Base-by-base conservation (phyloP, 2,113 vertebrate species). In the Dipodomys stephensi region DNA sequence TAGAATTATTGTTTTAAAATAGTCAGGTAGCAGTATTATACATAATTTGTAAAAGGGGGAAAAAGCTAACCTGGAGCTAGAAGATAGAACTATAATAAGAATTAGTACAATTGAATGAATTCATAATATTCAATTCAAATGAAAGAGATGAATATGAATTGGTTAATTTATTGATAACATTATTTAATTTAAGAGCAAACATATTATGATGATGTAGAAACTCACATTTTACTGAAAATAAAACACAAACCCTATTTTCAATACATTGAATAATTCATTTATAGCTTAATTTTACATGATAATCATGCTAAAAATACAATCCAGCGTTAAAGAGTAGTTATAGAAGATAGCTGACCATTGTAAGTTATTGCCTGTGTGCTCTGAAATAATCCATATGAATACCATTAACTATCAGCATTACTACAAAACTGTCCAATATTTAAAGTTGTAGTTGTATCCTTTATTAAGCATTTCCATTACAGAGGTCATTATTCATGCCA, bases 111-210 rank as follows among this genome's bases (percentile, higher is more conserved):
- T 7, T 39, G 6, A 91, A 39, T 73, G 84, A 65, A 77, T 65
- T 1, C 39, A 46, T 62, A 81, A 46, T 0, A 76, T 64, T 39
- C 32, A 72, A 88, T 73, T 69, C 19, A 68, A 91, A 84, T 28
- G 35, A 78, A 67, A 86, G 6, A 44, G 30, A 64, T 62, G 3
- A 0, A 11, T 72, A 49, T 53, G 7, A 88, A 4, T 57, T 94
- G 9, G 84, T 77, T 81, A 80, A 64, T 68, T 30, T 80, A 15
- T 72, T 72, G n/a, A 76, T 6, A 87, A 19, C 32, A 60, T 80
- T 83, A 88, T 73, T 87, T 30, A 3, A 44, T 86, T 62, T 92
- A 84, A n/a, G 87, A 73, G 9, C 8, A 94, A 82, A 39, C 0
- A 19, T 44, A 35, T 30, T 44, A 35, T 30, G 88, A 68, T 88